A percentile compares a stretch with the other conserved stretches of the same genome.
Conservation (phyloP, 1,140 invertebrate species). For the Tetraneura akinire region DNA sequence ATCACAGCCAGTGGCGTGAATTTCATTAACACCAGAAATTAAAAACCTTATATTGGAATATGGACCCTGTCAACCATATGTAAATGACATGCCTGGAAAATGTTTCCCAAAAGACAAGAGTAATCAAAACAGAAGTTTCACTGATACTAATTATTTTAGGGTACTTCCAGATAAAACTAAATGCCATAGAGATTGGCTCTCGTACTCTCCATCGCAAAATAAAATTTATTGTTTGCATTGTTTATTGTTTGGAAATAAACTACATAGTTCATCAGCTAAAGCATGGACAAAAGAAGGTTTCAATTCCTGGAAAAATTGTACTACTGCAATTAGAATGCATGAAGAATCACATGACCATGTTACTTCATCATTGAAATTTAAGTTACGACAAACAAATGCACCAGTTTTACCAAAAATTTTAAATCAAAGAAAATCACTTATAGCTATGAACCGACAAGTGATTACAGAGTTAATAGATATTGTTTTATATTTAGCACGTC, state of each 20-base stretch:
- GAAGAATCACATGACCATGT: neutral
- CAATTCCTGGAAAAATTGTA: conserved; percentile 2
- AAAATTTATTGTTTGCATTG: neutral
- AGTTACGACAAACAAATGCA: neutral
- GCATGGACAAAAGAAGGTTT: conserved; percentile 1
- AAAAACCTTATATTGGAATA: neutral
- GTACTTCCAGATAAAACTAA: neutral
- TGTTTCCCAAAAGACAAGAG: neutral
- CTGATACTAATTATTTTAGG: neutral
- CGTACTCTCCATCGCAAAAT: neutral
- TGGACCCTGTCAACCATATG: conserved; percentile 2
- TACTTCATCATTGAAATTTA: too few relatives aligned
- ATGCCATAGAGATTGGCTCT: neutral
- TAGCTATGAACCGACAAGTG: neutral
- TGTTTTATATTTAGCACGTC: neutral
- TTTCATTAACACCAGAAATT: neutral
- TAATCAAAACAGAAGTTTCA: neutral
- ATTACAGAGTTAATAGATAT: neutral
- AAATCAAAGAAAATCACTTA: neutral
- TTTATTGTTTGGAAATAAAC: too few relatives aligned
- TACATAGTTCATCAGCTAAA: neutral
- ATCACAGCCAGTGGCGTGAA: too few relatives aligned
- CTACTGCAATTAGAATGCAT: neutral
- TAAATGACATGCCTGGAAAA: neutral
- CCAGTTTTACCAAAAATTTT: neutral